These are phyloP conservation scores for Trinorchestia longiramus DNA, from an alignment of 1,140 invertebrate species.

Conservation along the genomic window DNA sequence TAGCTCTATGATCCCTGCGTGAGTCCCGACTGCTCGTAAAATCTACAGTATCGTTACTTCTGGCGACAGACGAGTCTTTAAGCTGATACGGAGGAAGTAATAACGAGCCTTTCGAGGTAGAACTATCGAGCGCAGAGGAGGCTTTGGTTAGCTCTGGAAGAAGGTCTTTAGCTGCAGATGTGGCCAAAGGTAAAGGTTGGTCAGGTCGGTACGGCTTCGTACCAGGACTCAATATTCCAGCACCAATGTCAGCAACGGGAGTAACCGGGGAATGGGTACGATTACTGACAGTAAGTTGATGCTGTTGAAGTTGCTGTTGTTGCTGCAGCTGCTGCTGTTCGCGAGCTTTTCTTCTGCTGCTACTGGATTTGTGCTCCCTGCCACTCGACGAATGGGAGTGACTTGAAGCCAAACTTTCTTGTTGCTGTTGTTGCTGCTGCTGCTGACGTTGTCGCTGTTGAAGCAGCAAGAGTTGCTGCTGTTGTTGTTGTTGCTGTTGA, in stretches of 20 bases:
- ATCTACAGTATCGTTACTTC: slow-evolving; percentile 70
- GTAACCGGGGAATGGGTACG: background rate
- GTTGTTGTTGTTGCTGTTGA: slow-evolving; percentile 46
- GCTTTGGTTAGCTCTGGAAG: slow-evolving; percentile 24
- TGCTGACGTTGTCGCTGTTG: slow-evolving; percentile 45
- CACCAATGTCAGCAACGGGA: slow-evolving; percentile 54
- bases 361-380: slow-evolving; percentile 38
- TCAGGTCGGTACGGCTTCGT: slow-evolving; percentile 36
- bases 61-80: slow-evolving; percentile 7
- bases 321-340: slow-evolving; percentile 37
- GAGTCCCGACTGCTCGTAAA: slow-evolving; percentile 10
- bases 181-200: background rate
- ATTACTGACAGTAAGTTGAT: background rate
- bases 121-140: background rate
- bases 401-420: slow-evolving; percentile 53
- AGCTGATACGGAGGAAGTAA: slow-evolving; percentile 29
- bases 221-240: slow-evolving; percentile 49
- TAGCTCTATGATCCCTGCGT: background rate
- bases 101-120: background rate
- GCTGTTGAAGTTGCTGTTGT: slow-evolving; percentile 28
- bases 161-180: slow-evolving; percentile 21
- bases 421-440: slow-evolving; percentile 27
- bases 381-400: slow-evolving; percentile 58
- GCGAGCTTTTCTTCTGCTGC: slow-evolving; percentile 8
- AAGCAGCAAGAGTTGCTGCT: background rate